Evolutionary conservation across 2,113 vertebrate genomes (phyloP).

Genomic region (Malurus alboscapulatus): DNA sequence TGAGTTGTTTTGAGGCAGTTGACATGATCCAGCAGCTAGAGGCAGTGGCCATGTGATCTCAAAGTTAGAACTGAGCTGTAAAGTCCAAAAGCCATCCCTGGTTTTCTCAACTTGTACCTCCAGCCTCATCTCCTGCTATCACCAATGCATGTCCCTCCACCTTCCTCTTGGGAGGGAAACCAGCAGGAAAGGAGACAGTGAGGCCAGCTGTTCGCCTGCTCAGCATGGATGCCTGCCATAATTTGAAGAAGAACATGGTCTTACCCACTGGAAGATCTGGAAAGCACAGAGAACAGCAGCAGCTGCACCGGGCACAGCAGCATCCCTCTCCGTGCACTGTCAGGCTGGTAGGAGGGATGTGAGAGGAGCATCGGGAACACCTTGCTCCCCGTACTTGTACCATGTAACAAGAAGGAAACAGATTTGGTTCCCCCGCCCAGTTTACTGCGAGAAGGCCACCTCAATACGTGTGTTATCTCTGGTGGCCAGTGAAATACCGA

Average conservation of each 20-base stretch:
- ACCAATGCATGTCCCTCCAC: rapidly evolving
- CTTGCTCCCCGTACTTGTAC: rapidly evolving
- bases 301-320: rapidly evolving
- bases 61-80: background rate
- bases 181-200: rapidly evolving
- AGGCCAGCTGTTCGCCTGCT: background rate
- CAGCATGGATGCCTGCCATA: rapidly evolving
- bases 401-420: rapidly evolving
- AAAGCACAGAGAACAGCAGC: rapidly evolving
- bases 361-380: rapidly evolving
- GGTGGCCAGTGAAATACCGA: background rate
- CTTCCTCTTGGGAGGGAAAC: background rate
- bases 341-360: background rate
- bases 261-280: background rate
- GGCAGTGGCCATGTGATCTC: background rate
- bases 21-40: background rate
- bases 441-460: background rate
- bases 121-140: background rate
- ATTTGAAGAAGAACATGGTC: background rate
- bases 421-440: rapidly evolving
- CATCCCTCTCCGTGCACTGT: rapidly evolving
- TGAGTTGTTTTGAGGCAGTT: rapidly evolving
- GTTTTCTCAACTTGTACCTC: background rate
- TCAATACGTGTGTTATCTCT: rapidly evolving
- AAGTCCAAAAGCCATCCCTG: background rate